A percentile compares a stretch with the other conserved stretches of the same genome.
phyloP scores from a whole-genome alignment of 2,888 invertebrate species.

The Leptothorax acervorum region DNA sequence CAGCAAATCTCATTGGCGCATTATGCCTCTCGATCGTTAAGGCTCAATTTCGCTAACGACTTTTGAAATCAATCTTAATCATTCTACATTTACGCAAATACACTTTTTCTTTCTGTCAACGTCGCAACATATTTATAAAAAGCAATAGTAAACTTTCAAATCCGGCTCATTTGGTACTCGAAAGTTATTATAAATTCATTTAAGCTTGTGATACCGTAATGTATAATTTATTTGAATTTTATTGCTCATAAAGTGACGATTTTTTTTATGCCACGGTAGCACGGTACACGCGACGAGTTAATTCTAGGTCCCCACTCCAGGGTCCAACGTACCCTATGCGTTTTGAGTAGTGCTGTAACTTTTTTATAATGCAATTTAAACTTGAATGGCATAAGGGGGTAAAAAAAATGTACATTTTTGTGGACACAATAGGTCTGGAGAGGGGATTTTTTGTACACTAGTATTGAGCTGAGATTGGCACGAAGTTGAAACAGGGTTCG shows the following conservation, averaged over 20 bases:
- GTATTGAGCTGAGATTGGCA: too few species aligned
- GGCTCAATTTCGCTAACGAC: not conserved
- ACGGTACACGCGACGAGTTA: conserved; percentile 2
- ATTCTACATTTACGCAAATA: not conserved
- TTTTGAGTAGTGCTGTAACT: too few species aligned
- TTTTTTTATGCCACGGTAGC: not conserved
- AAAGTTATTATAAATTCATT: not conserved
- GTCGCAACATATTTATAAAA: not conserved
- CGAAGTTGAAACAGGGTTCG: too few species aligned
- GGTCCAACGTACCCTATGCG: too few species aligned
- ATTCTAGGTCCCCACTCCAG: not conserved
- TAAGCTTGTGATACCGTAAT: not conserved
- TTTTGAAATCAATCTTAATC: not conserved
- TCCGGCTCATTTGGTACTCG: not conserved
- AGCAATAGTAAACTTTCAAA: not conserved
- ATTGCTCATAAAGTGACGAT: conserved; percentile 3
- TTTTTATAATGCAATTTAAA: too few species aligned
- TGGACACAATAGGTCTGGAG: too few species aligned
- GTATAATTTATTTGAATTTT: conserved; percentile 14
- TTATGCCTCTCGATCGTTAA: not conserved
- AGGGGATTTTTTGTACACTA: too few species aligned
- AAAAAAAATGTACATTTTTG: too few species aligned
- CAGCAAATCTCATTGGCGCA: conserved; percentile 15
- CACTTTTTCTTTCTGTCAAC: not conserved
- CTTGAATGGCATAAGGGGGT: too few species aligned